These are phyloP conservation scores for Pseudachorutes palmiensis DNA, from an alignment of 1,140 invertebrate species.

Conservation along the genomic window DNA sequence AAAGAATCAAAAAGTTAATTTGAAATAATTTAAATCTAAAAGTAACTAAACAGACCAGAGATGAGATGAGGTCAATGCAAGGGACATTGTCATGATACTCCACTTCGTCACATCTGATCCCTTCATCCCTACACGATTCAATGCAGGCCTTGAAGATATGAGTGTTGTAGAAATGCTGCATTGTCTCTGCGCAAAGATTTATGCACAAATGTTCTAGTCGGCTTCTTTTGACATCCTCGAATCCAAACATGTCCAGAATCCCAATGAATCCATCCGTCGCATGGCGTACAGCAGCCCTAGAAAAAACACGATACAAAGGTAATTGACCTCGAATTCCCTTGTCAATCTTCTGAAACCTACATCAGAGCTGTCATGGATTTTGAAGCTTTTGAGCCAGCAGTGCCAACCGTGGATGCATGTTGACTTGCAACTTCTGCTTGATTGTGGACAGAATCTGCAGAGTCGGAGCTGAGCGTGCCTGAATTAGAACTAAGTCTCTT, in stretches of 20 bases:
- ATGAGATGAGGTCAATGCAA: constrained; percentile 89
- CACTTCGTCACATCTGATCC: constrained; percentile 81
- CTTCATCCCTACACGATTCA: constrained; percentile 87
- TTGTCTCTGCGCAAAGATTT: constrained; percentile 89
- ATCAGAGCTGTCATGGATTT: constrained; percentile 77
- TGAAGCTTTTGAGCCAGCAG: constrained; percentile 70
- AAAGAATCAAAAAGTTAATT: constrained; percentile 8
- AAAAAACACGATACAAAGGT: neutral
- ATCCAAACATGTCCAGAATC: constrained; percentile 92
- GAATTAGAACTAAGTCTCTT: constrained; percentile 74
- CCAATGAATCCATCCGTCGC: constrained; percentile 93
- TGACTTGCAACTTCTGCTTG: constrained; percentile 67
- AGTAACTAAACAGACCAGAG: constrained; percentile 52
- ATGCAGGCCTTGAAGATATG: constrained; percentile 92
- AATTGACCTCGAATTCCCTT: neutral
- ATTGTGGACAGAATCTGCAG: constrained; percentile 83
- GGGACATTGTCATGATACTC: constrained; percentile 93
- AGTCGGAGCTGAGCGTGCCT: constrained; percentile 80
- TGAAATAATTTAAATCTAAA: neutral
- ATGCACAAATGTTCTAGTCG: constrained; percentile 89
- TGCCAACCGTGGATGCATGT: constrained; percentile 75
- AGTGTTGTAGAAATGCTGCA: constrained; percentile 96
- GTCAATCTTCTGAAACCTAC: too few relatives aligned
- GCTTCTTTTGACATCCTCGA: constrained; percentile 81
- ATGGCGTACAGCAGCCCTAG: constrained; percentile 62